These are phyloP conservation scores for Dasypogon diadema DNA, from an alignment of 2,888 invertebrate species.

Conservation along the genomic window DNA sequence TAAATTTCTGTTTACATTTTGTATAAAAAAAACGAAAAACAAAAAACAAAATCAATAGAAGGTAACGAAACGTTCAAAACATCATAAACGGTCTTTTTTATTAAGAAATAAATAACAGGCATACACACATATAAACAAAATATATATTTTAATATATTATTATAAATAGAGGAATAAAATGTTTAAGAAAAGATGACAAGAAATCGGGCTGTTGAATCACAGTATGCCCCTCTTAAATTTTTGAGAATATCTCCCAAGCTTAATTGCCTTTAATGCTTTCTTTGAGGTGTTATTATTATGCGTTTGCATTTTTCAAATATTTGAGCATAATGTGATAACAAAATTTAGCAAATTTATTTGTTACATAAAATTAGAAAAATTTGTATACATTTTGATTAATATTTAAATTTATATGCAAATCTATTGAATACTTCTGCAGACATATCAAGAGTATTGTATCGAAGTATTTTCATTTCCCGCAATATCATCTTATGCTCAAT, in stretches of 20 bases:
- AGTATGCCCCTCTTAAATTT: constrained; percentile 54
- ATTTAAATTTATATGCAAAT: too few relatives aligned
- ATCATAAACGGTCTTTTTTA: constrained; percentile 16
- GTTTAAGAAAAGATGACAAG: constrained; percentile 51
- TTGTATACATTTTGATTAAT: not conserved
- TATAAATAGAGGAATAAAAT: constrained; percentile 31
- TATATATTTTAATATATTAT: constrained; percentile 50
- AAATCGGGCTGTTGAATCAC: constrained; percentile 58
- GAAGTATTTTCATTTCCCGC: not conserved
- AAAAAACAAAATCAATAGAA: constrained; percentile 29
- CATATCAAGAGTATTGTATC: constrained; percentile 41
- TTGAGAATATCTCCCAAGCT: constrained; percentile 2
- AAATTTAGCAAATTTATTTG: not conserved
- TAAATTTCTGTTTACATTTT: not conserved
- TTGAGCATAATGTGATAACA: constrained; percentile 7
- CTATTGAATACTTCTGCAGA: constrained; percentile 18
- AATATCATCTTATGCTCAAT: constrained; percentile 20
- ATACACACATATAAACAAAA: constrained; percentile 49
- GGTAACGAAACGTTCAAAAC: constrained; percentile 1
- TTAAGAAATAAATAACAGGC: constrained; percentile 39
- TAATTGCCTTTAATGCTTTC: constrained; percentile 15
- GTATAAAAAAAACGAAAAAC: too few relatives aligned
- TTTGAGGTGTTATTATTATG: not conserved
- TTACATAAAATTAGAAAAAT: too few relatives aligned
- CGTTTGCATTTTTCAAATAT: not conserved